Conservation (phyloP, 2,888 invertebrate species). For the Agrilus cyanescens region DNA sequence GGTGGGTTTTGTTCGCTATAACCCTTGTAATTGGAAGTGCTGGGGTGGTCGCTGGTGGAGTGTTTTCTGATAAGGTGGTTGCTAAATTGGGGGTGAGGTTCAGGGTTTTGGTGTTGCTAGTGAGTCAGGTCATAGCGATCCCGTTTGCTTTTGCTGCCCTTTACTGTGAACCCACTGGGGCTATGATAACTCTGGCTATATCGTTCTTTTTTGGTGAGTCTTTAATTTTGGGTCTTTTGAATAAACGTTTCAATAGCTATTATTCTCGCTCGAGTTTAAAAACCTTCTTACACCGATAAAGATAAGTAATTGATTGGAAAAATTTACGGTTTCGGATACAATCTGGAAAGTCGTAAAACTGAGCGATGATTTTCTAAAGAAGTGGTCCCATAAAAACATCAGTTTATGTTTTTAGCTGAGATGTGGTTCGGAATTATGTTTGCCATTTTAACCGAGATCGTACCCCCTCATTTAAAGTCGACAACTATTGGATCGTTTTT, state of each 20-base stretch:
- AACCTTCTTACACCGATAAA: no score
- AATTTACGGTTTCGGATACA: no score
- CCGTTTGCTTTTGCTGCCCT: conserved; percentile 80
- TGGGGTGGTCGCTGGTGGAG: conserved; percentile 63
- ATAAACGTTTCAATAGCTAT: not conserved
- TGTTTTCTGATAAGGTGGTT: conserved; percentile 77
- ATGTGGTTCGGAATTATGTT: conserved; percentile 94
- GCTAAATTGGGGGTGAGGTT: conserved; percentile 77
- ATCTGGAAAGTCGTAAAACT: no score
- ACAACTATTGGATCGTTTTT: conserved; percentile 78
- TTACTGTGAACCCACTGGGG: conserved; percentile 68
- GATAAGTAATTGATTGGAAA: no score
- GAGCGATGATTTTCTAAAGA: no score
- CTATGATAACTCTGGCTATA: conserved; percentile 74
- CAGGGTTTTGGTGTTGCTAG: conserved; percentile 64
- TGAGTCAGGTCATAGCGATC: conserved; percentile 74
- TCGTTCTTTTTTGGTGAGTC: conserved; percentile 76
- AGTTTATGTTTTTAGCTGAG: conserved; percentile 51
- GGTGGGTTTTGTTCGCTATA: conserved; percentile 82
- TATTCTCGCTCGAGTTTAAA: not conserved
- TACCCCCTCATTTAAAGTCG: conserved; percentile 70
- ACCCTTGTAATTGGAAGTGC: conserved; percentile 74
- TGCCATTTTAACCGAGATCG: conserved; percentile 80
- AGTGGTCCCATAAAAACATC: no score
- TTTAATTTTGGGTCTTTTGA: no score